Base-by-base conservation (phyloP, 2,797 vertebrate genomes). In the Ctenochaetus hawaiiensis region DNA sequence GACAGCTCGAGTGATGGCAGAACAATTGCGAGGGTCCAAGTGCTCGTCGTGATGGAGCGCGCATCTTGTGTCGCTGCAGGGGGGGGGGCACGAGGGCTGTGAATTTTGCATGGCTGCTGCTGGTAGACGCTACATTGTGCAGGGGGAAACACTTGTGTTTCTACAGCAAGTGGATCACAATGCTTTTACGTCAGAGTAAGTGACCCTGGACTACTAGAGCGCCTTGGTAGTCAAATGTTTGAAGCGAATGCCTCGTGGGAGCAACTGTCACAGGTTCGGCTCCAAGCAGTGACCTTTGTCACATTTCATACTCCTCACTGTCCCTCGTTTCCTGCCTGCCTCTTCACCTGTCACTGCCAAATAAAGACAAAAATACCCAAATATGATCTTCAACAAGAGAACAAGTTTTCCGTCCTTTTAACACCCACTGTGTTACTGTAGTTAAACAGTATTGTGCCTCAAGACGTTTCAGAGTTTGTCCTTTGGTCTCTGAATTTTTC, bases 1-100 rank as follows among this genome's bases (percentile, higher is more conserved):
- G 64, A 74, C 75, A 72, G 73, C 48, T 70, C 44, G 76, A 82
- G 72, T 79, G 65, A 86, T 56, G 75, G 61, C 60, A 70, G 62
- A 81, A 75, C 78, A 74, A 79, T 79, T 62, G 70, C 26, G 43
- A 63, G 48, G 65, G 80, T 72, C 71, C 60, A 30, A 80, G 67
- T 72, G 56, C 68, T 84, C 77, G 79, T 84, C 70, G 66, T 8
- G 48, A 72, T 77, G 72, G 72, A 43, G 72, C 22, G 16, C 63
- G 66, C 23, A 80, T 82, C 58, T 78, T 66, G 59, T 75, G 72
- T 67, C 10, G 13, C 72, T 56, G 62, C 63, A 43, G 61, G 72
- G 30, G 30, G 30, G 30, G 30, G 30, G 30, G 6, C 20, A 61
- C 5, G 11, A 52, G 48, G 59, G 66, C 44, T 64, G 56, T 30